These are phyloP conservation scores for Sinella curviseta DNA, from an alignment of 1,140 invertebrate species.

Conservation along the genomic window DNA sequence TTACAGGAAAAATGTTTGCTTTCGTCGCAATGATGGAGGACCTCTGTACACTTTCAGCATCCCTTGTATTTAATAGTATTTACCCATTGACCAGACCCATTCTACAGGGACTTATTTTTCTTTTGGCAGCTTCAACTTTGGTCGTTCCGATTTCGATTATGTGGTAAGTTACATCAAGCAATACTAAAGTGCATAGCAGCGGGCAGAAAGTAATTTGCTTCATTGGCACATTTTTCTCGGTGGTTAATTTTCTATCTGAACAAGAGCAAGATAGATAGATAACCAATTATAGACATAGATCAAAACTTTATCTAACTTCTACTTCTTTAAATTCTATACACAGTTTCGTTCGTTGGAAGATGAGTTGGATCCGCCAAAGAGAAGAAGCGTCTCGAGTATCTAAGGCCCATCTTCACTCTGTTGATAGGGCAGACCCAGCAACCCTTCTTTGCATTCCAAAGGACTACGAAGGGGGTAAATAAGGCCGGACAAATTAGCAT, in stretches of 20 bases:
- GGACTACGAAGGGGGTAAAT: not conserved
- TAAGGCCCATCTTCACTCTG: not conserved
- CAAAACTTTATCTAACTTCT: no score
- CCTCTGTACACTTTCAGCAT: conserved; percentile 53
- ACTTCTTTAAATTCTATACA: no score
- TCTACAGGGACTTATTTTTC: conserved; percentile 54
- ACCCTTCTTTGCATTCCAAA: conserved; percentile 1
- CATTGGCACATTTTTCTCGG: no score
- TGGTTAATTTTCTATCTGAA: no score
- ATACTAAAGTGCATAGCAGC: no score
- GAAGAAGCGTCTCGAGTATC: not conserved
- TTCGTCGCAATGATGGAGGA: conserved; percentile 56
- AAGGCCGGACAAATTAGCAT: no score
- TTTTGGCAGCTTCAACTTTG: conserved; percentile 50
- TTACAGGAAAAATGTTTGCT: conserved; percentile 57
- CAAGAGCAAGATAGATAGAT: no score
- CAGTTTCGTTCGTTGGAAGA: not conserved
- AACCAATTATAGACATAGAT: no score
- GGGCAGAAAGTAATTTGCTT: no score
- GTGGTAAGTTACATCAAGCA: conserved; percentile 38
- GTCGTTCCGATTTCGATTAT: conserved; percentile 49
- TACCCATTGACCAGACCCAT: conserved; percentile 55
- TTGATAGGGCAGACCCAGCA: not conserved
- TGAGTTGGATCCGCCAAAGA: not conserved
- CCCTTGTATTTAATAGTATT: conserved; percentile 55